Base-by-base conservation (phyloP, 2,888 invertebrate species). In the Entomobrya proxima region DNA sequence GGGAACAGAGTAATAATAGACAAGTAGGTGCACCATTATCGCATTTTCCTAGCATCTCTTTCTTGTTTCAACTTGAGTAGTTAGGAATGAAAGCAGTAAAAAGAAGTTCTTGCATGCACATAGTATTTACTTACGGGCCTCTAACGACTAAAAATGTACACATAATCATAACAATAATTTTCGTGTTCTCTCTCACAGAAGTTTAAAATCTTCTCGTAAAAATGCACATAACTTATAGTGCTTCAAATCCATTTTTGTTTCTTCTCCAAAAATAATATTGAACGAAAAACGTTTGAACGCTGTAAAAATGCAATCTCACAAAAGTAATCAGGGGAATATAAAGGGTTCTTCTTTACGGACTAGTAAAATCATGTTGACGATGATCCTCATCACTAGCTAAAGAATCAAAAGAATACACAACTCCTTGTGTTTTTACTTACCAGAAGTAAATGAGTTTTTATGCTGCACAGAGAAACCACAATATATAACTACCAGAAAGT, bases 391-490 rank as follows among this genome's bases (percentile, higher is more conserved):
- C 32, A 74, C 6, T 24, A 47, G 37, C 15, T 40, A 69, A 69
- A 37, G 24, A 21, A 76, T 21, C 55, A 55, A 13, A 44, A 40
- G 21, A 18, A 44, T 11, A 24, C 21, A 27, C 44, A 24, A n/a
- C 9, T 35, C 44, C 40, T 4, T 69, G 27, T 55, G 55, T 55
- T 0, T 55, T 7, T 44, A 18, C 35, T 64, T 18, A 35, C 32
- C 27, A 21, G 52, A 80, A 74, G 61, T 58, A 81, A 81, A 61
- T 81, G 81, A 55, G 61, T 61, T 81, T 61, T 81, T 61, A 35
- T 81, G 81, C 81, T 74, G 75, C 81, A 79, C 47, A 72, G 35
- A 4, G 21, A 80, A 80, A 80, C 69, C 80, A 79, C 79, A 79
- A 69, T 30, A 69, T 11, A 74, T 21, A 74, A 47, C 72, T 72